A percentile compares a stretch with the other conserved stretches of the same genome.
Conservation (phyloP, 1,140 invertebrate species). For the Euglossa dilemma region DNA sequence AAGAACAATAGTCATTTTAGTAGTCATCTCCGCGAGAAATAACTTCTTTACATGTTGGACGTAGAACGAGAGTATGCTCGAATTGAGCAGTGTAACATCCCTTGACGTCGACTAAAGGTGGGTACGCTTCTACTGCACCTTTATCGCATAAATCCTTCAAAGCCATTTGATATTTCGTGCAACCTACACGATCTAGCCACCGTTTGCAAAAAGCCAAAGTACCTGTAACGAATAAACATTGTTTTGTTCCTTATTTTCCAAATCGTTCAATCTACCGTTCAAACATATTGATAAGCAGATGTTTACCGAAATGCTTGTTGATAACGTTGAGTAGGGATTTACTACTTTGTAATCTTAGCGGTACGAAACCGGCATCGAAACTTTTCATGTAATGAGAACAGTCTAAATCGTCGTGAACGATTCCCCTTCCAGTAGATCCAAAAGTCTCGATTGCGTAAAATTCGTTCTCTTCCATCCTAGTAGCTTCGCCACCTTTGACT, state of each 20-base stretch:
- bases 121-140: conserved; percentile 97
- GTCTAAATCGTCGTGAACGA: conserved; percentile 99
- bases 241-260: neutral
- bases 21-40: conserved; percentile 98
- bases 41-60: conserved; percentile 99
- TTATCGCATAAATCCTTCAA: conserved; percentile 99
- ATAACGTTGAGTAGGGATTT: conserved; percentile 97
- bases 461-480: conserved; percentile 99
- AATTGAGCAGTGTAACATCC: conserved; percentile 99
- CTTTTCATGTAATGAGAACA: conserved; percentile 99
- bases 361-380: conserved; percentile 96
- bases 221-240: conserved; percentile 76
- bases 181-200: conserved; percentile 98
- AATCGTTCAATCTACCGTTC: neutral
- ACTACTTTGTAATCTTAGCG: conserved; percentile 94
- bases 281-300: neutral
- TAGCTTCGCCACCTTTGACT: conserved; percentile 98
- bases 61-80: conserved; percentile 98
- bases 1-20: conserved; percentile 81
- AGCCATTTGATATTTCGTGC: conserved; percentile 99
- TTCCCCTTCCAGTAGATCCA: conserved; percentile 97
- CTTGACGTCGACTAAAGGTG: conserved; percentile 98
- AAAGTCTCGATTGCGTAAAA: conserved; percentile 99
- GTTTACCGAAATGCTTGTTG: conserved; percentile 95
- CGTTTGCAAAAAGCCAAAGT: conserved; percentile 99